phyloP scores from a whole-genome alignment of 1,140 invertebrate genomes.

The Delia radicum region DNA sequence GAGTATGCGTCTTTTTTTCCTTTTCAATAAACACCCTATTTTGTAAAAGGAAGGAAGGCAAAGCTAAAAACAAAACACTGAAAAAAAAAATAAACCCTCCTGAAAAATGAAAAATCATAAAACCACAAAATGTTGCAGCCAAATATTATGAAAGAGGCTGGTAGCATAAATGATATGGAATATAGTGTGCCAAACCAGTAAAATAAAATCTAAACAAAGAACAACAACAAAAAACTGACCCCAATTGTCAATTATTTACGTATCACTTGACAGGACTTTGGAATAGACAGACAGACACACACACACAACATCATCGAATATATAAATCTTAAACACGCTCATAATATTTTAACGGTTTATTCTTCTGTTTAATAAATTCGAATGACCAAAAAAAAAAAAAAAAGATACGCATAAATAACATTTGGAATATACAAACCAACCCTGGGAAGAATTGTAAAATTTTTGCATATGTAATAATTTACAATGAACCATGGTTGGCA shows the following conservation, averaged over 20 bases:
- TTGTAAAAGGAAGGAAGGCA: background rate
- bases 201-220: background rate
- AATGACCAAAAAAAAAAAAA: background rate
- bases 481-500: too few species aligned
- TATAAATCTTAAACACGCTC: background rate
- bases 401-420: background rate
- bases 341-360: slow-evolving; percentile 1
- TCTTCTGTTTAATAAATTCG: background rate
- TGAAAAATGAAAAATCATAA: slow-evolving; percentile 16
- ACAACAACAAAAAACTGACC: slow-evolving; percentile 38
- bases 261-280: slow-evolving; percentile 49
- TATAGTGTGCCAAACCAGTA: background rate
- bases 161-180: background rate
- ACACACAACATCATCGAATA: background rate
- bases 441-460: background rate
- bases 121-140: slow-evolving; percentile 3
- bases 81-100: slow-evolving; percentile 10
- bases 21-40: background rate
- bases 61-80: slow-evolving; percentile 12
- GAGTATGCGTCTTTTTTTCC: background rate
- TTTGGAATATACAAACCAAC: background rate
- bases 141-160: slow-evolving; percentile 11
- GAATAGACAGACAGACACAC: background rate
- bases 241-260: slow-evolving; percentile 55
- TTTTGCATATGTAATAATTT: background rate